Base-by-base conservation (phyloP, 2,888 invertebrate genomes). In the Orchesellides sinensis region DNA sequence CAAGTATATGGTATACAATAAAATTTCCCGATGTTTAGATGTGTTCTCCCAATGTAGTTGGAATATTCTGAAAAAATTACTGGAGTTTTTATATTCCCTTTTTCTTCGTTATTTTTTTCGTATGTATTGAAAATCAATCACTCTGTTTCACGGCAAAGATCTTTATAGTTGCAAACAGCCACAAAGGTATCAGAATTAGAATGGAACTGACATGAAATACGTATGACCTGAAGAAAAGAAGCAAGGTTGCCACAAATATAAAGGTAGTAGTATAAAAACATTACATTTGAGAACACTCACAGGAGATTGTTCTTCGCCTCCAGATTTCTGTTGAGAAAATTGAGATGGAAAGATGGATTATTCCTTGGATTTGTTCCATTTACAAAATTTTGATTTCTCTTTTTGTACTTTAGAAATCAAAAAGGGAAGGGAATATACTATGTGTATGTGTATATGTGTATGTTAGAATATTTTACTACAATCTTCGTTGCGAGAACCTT, bases 41-140 rank as follows among this genome's bases (percentile, higher is more conserved):
- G 10, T 32, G 10, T 32, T 6, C 40, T 14, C n/a, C 2, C 40
- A 2, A 5, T 8, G 40, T 2, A 40, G 40, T 40, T 40, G 10
- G 40, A 40, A n/a, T 40, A 40, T 10, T n/a, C 40, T 14, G 14
- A 40, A n/a, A 10, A 10, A 8, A 2, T 40, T n/a, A 8, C n/a
- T n/a, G n/a, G n/a, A n/a, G 40, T 40, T 54, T 54, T 23, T 5
- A 17, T 52, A n/a, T 54, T 54, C 25, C 12, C 47, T 17, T 10
- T 47, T 47, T 47, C n/a, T 47, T 47, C 8, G 8, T 47, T 3
- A 12, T 47, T 47, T 17, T 47, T 35, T 47, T 47, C 47, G 47
- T 47, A 17, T 47, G 54, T 54, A 21, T 54, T 12, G 25, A 54
- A 54, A 54, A 54, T 54, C 54, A 54, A 54, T 54, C 54, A 54